A percentile compares a stretch with the other conserved stretches of the same genome.
Evolutionary conservation across 1,140 invertebrate species (phyloP).

Genomic region (Elysia chlorotica): DNA sequence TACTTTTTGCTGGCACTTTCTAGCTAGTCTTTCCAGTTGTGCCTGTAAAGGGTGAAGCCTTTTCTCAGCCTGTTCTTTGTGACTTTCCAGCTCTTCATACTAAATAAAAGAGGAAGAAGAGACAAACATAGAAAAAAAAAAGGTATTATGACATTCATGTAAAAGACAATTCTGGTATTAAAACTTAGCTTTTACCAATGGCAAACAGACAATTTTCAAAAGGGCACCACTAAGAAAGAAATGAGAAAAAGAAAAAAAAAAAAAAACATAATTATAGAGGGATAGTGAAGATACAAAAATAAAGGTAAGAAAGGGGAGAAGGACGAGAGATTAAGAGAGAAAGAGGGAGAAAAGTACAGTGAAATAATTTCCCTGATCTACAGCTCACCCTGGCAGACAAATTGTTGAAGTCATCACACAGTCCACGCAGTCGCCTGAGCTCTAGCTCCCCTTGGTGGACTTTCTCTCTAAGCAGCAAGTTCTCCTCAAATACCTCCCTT

Average conservation of each 20-base stretch:
- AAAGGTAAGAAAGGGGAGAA: neutral
- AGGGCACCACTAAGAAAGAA: too few species aligned
- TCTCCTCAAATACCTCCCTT: slow-evolving; percentile 29
- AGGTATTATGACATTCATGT: neutral
- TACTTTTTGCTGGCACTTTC: slow-evolving; percentile 50
- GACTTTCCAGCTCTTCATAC: slow-evolving; percentile 40
- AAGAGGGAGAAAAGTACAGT: neutral
- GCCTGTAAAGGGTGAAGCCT: slow-evolving; percentile 37
- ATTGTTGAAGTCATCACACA: slow-evolving; percentile 27
- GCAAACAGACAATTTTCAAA: too few species aligned
- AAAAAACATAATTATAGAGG: too few species aligned
- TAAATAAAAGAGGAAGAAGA: slow-evolving; percentile 22
- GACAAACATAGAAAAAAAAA: neutral
- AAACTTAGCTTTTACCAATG: too few species aligned
- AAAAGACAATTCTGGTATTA: too few species aligned
- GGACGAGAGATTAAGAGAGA: neutral
- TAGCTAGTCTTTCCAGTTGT: slow-evolving; percentile 34
- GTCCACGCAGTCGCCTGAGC: slow-evolving; percentile 13
- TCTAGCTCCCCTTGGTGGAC: slow-evolving; percentile 20
- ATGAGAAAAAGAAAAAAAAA: too few species aligned
- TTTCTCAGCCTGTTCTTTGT: slow-evolving; percentile 35
- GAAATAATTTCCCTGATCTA: too few species aligned
- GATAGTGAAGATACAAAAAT: neutral
- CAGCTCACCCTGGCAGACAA: slow-evolving; percentile 27
- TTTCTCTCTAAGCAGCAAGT: slow-evolving; percentile 26